Evolutionary conservation across 92 coral and sea anemone genomes (phyloP).

Genomic region (Porites divaricata): DNA sequence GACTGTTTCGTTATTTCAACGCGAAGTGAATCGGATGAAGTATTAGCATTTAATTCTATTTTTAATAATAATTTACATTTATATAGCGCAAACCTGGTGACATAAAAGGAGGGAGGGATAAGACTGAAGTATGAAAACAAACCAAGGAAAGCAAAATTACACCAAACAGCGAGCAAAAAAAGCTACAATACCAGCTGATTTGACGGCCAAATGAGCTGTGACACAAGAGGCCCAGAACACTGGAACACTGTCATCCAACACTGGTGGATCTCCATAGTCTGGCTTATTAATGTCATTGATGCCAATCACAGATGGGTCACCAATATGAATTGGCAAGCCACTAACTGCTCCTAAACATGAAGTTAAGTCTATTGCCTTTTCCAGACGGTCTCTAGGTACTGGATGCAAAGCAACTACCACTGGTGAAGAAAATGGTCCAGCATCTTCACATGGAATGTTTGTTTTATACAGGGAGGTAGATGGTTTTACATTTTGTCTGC

Average conservation of each 20-base stretch:
- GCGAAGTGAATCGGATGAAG: no score
- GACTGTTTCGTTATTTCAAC: no score
- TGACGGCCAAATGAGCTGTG: constrained; percentile 60
- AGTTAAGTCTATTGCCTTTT: constrained; percentile 73
- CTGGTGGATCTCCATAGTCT: constrained; percentile 68
- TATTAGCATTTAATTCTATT: no score
- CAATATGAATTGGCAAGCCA: constrained; percentile 93
- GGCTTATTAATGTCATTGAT: constrained; percentile 55
- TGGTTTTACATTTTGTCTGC: constrained; percentile 21
- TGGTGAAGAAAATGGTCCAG: constrained; percentile 70
- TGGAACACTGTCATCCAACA: constrained; percentile 63
- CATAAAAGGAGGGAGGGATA: no score
- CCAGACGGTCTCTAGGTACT: constrained; percentile 59
- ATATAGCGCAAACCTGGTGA: no score
- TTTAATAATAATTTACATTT: no score
- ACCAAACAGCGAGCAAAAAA: not conserved
- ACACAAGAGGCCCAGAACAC: constrained; percentile 87
- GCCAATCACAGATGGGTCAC: constrained; percentile 82
- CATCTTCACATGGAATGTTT: constrained; percentile 63
- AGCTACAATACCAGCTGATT: constrained; percentile 62
- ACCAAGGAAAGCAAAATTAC: no score
- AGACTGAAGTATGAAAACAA: no score
- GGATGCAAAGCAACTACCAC: constrained; percentile 89
- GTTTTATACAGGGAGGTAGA: constrained; percentile 73
- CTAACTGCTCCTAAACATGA: constrained; percentile 60